A percentile compares a stretch with the other conserved stretches of the same genome.
Evolutionary conservation across 2,888 invertebrate species (phyloP).

Genomic region (Brachyopa scutellaris): DNA sequence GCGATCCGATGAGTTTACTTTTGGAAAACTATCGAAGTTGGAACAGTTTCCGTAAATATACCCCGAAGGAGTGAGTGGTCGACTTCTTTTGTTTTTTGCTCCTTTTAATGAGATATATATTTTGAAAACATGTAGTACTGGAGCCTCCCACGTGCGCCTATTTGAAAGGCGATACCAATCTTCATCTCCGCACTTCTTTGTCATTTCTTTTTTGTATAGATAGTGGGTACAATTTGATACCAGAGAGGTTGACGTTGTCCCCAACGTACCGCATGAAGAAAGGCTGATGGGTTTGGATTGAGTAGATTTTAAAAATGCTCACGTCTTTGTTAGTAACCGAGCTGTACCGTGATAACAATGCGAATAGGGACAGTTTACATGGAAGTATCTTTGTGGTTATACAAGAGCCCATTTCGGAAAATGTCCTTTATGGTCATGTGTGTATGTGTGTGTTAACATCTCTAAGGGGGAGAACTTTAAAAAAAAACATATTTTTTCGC

Average conservation of each 20-base stretch:
- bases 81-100: slow-evolving; percentile 10
- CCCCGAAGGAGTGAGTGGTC: too few species aligned
- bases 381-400: slow-evolving; percentile 36
- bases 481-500: slow-evolving; percentile 9
- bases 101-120: slow-evolving; percentile 42
- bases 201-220: slow-evolving; percentile 26
- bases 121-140: slow-evolving; percentile 10
- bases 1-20: slow-evolving; percentile 27
- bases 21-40: slow-evolving; percentile 58
- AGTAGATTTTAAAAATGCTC: slow-evolving; percentile 60
- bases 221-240: too few species aligned
- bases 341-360: slow-evolving; percentile 37
- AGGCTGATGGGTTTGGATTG: slow-evolving; percentile 31
- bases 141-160: slow-evolving; percentile 30
- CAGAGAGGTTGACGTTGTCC: too few species aligned
- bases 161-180: slow-evolving; percentile 45
- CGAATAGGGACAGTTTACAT: slow-evolving; percentile 34
- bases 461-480: slow-evolving; percentile 12
- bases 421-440: too few species aligned
- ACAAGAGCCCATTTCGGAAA: slow-evolving; percentile 38
- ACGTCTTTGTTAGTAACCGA: slow-evolving; percentile 30
- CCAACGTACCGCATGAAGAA: not conserved
- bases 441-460: slow-evolving; percentile 25
- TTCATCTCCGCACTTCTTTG: slow-evolving; percentile 37
- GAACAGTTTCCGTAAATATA: too few species aligned